Percentiles rank a stretch among this genome's conserved stretches.
phyloP scores from a whole-genome alignment of 2,113 vertebrate genomes.

The Pholis gunnellus region DNA sequence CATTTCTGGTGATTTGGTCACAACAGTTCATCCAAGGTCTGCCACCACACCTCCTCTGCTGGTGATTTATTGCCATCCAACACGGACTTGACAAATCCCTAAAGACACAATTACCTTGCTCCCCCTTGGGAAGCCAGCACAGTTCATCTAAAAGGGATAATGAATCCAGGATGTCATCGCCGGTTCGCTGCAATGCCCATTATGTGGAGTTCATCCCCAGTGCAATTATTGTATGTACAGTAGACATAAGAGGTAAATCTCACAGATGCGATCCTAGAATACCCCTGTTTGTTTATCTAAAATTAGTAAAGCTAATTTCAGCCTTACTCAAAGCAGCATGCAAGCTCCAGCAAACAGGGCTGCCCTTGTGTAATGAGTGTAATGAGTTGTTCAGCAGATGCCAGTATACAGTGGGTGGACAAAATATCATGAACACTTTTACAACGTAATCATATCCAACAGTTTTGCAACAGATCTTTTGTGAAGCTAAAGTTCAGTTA shows the following conservation, averaged over 20 bases:
- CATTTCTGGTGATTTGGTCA: conserved; percentile 50
- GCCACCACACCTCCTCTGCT: conserved; percentile 59
- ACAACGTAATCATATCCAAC: conserved; percentile 11
- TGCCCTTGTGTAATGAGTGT: not conserved
- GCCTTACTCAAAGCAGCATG: not conserved
- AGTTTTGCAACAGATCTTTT: conserved; percentile 11
- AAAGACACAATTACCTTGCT: conserved; percentile 83
- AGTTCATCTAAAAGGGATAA: conserved; percentile 76
- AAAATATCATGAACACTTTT: not conserved
- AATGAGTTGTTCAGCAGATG: not conserved
- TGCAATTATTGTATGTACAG: conserved; percentile 68
- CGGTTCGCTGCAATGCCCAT: conserved; percentile 60
- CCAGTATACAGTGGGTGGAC: not conserved
- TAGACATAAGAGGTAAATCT: conserved; percentile 33
- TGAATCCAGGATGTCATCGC: conserved; percentile 73
- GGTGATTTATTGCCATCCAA: conserved; percentile 80
- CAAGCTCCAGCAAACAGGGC: not conserved
- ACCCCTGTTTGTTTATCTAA: conserved; percentile 47
- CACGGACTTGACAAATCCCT: conserved; percentile 82
- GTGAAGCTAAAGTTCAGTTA: not conserved
- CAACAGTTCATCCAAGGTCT: conserved; percentile 66
- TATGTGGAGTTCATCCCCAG: conserved; percentile 58
- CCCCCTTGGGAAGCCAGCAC: conserved; percentile 67
- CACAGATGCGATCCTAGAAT: conserved; percentile 19
- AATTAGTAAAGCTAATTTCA: conserved; percentile 30